These are phyloP conservation scores for Coccyzus lansbergi DNA, from an alignment of 2,797 vertebrate species.

Conservation along the genomic window DNA sequence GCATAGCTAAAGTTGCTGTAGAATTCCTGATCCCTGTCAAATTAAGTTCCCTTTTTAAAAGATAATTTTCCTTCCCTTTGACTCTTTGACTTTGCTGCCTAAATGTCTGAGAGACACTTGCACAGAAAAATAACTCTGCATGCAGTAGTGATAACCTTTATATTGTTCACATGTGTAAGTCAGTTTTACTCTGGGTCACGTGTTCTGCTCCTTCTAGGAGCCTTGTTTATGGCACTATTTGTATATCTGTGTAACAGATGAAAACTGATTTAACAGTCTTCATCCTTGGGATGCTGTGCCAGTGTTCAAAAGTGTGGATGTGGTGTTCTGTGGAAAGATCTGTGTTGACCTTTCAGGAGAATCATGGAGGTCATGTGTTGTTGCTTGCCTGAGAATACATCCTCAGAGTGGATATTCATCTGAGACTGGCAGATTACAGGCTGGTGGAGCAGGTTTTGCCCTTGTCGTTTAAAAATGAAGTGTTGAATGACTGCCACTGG, in stretches of 20 bases:
- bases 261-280: not conserved
- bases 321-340: not conserved
- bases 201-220: not conserved
- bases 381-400: not conserved
- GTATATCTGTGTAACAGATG: not conserved
- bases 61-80: not conserved
- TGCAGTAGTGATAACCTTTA: not conserved
- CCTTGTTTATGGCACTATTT: not conserved
- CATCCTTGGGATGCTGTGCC: not conserved
- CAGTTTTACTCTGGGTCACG: not conserved
- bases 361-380: accelerated
- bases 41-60: not conserved
- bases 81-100: not conserved
- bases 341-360: not conserved
- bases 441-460: not conserved
- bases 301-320: accelerated
- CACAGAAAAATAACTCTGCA: not conserved
- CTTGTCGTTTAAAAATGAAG: not conserved
- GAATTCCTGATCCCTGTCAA: not conserved
- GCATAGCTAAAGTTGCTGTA: not conserved
- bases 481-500: not conserved
- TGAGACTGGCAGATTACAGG: not conserved
- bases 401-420: not conserved
- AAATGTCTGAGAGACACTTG: not conserved
- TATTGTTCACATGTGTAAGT: not conserved